Evolutionary conservation across 2,888 invertebrate species (phyloP).

Genomic region (Ennomos fuscantarius): DNA sequence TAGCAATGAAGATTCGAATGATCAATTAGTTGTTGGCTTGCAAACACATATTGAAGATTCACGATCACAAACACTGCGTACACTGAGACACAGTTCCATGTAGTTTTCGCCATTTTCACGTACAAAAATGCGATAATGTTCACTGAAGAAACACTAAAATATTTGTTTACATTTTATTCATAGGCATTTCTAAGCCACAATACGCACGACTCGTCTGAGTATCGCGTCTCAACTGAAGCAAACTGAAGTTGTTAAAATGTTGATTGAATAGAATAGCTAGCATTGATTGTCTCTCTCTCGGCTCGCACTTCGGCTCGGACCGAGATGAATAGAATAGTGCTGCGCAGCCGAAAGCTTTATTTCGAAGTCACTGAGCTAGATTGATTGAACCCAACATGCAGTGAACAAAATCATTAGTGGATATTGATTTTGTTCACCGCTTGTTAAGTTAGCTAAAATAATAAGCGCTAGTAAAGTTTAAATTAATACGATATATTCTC

Average conservation of each 20-base stretch:
- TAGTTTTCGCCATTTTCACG: constrained; percentile 52
- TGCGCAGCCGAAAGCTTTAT: no score
- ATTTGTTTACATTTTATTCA: constrained; percentile 74
- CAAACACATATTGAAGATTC: constrained; percentile 49
- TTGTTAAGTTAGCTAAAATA: no score
- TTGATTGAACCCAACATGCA: no score
- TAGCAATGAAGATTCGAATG: constrained; percentile 81
- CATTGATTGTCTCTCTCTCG: no score
- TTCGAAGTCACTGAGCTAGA: no score
- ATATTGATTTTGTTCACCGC: no score
- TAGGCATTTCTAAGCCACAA: constrained; percentile 29
- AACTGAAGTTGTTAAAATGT: neutral
- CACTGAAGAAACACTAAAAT: constrained; percentile 52
- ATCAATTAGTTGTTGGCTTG: constrained; percentile 39
- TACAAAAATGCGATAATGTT: constrained; percentile 36
- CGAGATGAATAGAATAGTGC: no score
- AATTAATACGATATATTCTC: no score
- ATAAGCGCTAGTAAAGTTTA: no score
- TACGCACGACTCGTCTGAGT: constrained; percentile 31
- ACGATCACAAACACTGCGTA: constrained; percentile 51
- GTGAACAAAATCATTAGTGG: no score
- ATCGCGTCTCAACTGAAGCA: constrained; percentile 52
- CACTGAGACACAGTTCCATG: constrained; percentile 48
- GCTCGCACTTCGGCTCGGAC: no score
- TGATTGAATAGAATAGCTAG: no score